Base-by-base conservation (phyloP, 2,888 invertebrate species). In the Sceliomorpha sp. region DNA sequence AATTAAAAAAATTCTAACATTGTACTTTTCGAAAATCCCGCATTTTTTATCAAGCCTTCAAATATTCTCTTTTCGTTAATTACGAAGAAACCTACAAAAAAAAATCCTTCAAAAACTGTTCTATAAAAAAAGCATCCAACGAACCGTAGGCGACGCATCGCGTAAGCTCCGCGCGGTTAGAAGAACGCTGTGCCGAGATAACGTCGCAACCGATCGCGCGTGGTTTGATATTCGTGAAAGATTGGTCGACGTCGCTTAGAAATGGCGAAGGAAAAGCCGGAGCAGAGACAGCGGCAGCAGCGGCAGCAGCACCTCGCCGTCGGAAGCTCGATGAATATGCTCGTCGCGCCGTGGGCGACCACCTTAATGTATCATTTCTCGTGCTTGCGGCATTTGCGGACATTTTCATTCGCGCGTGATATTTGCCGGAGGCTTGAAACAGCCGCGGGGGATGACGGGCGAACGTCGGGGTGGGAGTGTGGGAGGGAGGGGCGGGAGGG, bases 401-500 rank as follows among this genome's bases (percentile, higher is more conserved):
- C 72, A 75, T 78, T 78, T 77, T 78, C 75, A 76, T 78, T 73
- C 72, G 73, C 71, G 72, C 75, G 74, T 73, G 75, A 77, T 74
- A 74, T 77, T 74, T 74, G 73, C 72, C 67, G 64, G 73, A 73
- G 73, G 74, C 70, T 68, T 59, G 74, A 72, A 67, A 51, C 68
- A 48, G 72, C 67, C 69, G 44, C 68, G 59, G 58, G 59, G 37
- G 42, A 45, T 42, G 32, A 31, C 32, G 51, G 6, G 39, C 31
- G 48, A 50, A 69, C 60, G 58, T 44, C 29, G 67, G 59, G 62
- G 58, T 39, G 69, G 60, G 34, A 44, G 60, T 17, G 56, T 45
- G 47, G 55, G 56, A 45, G 53, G 32, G 40, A 17, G 34, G 31
- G 31, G 15, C 40, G 31, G 14, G 17, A 32, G 48, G 39, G 47